Base-by-base conservation (phyloP, 2,113 vertebrate genomes). In the Brachionichthys hirsutus region DNA sequence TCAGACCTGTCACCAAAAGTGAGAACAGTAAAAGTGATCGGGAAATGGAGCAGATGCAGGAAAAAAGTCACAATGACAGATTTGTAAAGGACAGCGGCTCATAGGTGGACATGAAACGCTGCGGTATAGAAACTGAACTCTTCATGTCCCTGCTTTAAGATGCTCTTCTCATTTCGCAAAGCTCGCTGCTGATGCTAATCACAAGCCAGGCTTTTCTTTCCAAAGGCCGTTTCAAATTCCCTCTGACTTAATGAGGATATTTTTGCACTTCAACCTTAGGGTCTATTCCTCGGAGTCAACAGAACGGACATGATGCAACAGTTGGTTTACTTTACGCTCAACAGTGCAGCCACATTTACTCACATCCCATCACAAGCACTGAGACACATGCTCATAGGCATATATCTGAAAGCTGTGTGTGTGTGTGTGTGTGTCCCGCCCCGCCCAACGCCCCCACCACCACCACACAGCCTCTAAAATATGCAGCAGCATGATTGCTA, bases 401-500 rank as follows among this genome's bases (percentile, higher is more conserved):
- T 58, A 59, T 64, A n/a, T 83, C 58, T 38, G 12, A 58, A 38
- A 30, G 44, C 24, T 41, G 54, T 3, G 15, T 61, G 58, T n/a
- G n/a, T n/a, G n/a, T n/a, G n/a, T n/a, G n/a, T n/a, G n/a, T n/a
- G n/a, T n/a, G n/a, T n/a, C n/a, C n/a, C n/a, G n/a, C n/a, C n/a
- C n/a, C n/a, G n/a, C n/a, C n/a, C n/a, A n/a, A n/a, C n/a, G n/a
- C n/a, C n/a, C n/a, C n/a, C 58, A 55, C 50, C 54, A 53, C 62
- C 12, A 40, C 10, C 40, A 62, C 43, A 24, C 61, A 48, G 61
- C 68, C 13, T 67, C 16, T 86, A 84, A 89, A 82, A 86, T 89
- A 89, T 90, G 86, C 87, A 68, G 61, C 22, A 71, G 66, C 86
- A 86, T 88, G 86, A 89, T 88, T 87, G 84, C 81, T 77, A 85